Percentiles rank a stretch among this genome's conserved stretches.
Evolutionary conservation across 2,797 vertebrate genomes (phyloP).

Genomic region (Aselliscus stoliczkanus): DNA sequence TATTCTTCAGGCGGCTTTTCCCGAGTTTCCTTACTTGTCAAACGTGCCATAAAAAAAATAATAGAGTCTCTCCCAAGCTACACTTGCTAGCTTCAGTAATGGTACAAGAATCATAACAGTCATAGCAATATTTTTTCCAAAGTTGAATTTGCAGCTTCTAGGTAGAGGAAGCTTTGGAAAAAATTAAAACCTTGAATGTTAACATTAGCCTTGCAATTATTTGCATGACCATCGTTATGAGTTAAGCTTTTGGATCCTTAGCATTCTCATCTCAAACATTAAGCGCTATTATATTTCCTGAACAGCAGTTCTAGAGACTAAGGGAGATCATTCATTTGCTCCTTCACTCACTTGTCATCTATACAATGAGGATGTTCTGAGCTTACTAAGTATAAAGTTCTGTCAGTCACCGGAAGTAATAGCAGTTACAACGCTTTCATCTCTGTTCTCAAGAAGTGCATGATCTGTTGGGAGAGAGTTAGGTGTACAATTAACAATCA

Average conservation of each 20-base stretch:
- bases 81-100: not conserved
- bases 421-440: not conserved
- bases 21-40: not conserved
- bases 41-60: not conserved
- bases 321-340: not conserved
- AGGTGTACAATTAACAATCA: fast-evolving
- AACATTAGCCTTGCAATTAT: not conserved
- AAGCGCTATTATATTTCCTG: not conserved
- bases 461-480: not conserved
- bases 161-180: not conserved
- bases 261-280: not conserved
- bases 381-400: not conserved
- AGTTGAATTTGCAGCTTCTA: not conserved
- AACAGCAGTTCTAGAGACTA: not conserved
- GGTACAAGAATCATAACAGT: not conserved
- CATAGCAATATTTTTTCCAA: not conserved
- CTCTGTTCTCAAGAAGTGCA: not conserved
- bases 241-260: not conserved
- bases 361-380: not conserved
- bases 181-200: not conserved
- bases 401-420: not conserved
- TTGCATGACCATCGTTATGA: not conserved
- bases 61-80: not conserved
- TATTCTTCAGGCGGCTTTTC: not conserved
- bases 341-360: not conserved